Conservation (phyloP, 2,113 vertebrate genomes). For the Silurus asotus region DNA sequence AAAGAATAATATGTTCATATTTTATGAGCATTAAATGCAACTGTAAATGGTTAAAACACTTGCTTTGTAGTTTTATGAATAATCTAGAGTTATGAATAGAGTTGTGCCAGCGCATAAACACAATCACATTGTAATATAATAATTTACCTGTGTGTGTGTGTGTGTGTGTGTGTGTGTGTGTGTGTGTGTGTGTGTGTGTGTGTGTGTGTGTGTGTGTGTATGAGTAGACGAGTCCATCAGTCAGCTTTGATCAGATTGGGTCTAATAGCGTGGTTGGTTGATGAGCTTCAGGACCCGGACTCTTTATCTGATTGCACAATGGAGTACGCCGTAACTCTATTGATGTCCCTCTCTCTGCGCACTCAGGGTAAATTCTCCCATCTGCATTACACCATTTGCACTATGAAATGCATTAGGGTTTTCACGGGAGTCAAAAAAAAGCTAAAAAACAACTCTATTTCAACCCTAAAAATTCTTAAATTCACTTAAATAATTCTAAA, state of each 20-base stretch:
- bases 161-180: constrained; percentile 5
- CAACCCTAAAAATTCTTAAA: too few species aligned
- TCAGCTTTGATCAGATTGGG: constrained; percentile 85
- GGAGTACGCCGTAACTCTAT: constrained; percentile 85
- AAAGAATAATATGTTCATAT: background rate
- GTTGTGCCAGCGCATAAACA: background rate
- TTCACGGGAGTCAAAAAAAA: too few species aligned
- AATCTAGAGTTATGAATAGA: too few species aligned
- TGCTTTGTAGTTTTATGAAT: too few species aligned
- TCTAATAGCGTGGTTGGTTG: constrained; percentile 87
- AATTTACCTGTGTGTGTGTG: too few species aligned
- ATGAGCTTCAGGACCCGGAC: constrained; percentile 85
- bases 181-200: constrained; percentile 5
- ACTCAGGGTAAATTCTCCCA: constrained; percentile 77
- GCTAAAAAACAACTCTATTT: too few species aligned
- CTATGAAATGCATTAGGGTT: too few species aligned
- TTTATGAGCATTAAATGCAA: background rate
- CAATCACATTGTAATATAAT: background rate
- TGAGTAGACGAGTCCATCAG: constrained; percentile 82
- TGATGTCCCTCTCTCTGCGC: constrained; percentile 94
- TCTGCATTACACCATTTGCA: background rate
- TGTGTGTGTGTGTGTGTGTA: background rate
- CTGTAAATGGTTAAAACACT: background rate
- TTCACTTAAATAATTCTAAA: too few species aligned
- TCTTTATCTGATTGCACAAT: constrained; percentile 88